Evolutionary conservation across 2,113 vertebrate genomes (phyloP), one percentile per base, ranked within the genome.

Genomic region (Centropristis striata): DNA sequence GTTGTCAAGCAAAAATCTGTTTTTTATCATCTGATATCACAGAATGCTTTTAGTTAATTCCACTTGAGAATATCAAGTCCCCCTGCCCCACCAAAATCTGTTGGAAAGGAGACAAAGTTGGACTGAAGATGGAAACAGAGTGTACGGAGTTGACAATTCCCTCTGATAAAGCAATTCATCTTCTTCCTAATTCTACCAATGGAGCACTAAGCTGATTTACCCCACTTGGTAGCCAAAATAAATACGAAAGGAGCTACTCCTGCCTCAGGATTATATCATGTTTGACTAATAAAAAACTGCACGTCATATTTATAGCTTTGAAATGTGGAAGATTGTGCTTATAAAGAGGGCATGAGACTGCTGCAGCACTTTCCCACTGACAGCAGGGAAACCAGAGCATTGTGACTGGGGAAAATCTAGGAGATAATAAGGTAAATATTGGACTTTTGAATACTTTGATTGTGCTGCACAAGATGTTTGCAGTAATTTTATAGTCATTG

Each of bases 401-500:
- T 23, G 49, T 8, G 58, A 71, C 2, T 13, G 63, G 36, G 61
- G 25, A 4, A 70, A 74, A 63, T 49, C 61, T 47, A 0, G 21
- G 5, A 50, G 71, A 88, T 89, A 88, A 91, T 89, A 65, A 87
- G 81, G 82, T 84, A 90, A 93, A 91, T 91, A 91, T 92, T 92
- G 68, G 85, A 84, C 68, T 80, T 80, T 71, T 78, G 67, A 89
- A 74, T 72, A 66, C 77, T 78, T 66, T 36, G 64, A 81, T 65
- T 88, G 59, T 79, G 50, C 84, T 66, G 86, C 74, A 67, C 71
- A 70, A 66, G 75, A 80, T 92, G 80, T 91, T 87, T 92, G 88
- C 78, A 80, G 64, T 75, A 54, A 88, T 90, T 90, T 79, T 77
- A 71, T 57, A 64, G 58, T 61, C 74, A 83, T 77, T 88, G 84